phyloP scores from a whole-genome alignment of 2,113 vertebrate species.

The Labeo catla region DNA sequence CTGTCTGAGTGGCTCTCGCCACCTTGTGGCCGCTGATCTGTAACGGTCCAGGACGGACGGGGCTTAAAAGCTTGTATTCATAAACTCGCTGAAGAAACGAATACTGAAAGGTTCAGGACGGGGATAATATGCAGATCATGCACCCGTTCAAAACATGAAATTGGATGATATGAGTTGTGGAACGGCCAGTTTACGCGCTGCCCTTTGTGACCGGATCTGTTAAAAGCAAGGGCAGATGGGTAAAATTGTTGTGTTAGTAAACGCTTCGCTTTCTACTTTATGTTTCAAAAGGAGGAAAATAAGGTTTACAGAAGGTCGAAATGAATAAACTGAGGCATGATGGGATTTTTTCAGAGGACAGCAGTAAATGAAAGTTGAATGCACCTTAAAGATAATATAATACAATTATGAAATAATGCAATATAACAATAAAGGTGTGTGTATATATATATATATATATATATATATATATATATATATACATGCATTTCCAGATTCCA shows the following conservation, averaged over 20 bases:
- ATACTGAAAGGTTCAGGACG: not conserved
- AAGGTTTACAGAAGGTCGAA: not conserved
- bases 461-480: too few species aligned
- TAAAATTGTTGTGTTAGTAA: not conserved
- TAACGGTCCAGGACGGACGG: not conserved
- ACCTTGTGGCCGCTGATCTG: constrained; percentile 11
- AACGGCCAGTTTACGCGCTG: not conserved
- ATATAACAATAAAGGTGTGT: too few species aligned
- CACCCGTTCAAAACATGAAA: not conserved
- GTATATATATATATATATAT: too few species aligned
- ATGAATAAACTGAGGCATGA: not conserved
- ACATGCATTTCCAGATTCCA: too few species aligned
- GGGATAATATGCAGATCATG: not conserved
- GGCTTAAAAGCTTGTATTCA: not conserved
- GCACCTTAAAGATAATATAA: too few species aligned
- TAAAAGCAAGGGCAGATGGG: not conserved
- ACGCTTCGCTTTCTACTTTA: not conserved
- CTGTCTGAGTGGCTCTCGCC: constrained; percentile 22
- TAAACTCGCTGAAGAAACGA: not conserved
- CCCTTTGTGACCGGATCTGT: not conserved
- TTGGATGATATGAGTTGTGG: not conserved
- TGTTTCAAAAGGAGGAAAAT: not conserved
- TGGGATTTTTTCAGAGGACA: not conserved
- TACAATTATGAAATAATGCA: too few species aligned
- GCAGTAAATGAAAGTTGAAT: not conserved